Percentiles rank a stretch among this genome's conserved stretches.
phyloP scores from a whole-genome alignment of 2,113 vertebrate species.

The Protobothrops mucrosquamatus region DNA sequence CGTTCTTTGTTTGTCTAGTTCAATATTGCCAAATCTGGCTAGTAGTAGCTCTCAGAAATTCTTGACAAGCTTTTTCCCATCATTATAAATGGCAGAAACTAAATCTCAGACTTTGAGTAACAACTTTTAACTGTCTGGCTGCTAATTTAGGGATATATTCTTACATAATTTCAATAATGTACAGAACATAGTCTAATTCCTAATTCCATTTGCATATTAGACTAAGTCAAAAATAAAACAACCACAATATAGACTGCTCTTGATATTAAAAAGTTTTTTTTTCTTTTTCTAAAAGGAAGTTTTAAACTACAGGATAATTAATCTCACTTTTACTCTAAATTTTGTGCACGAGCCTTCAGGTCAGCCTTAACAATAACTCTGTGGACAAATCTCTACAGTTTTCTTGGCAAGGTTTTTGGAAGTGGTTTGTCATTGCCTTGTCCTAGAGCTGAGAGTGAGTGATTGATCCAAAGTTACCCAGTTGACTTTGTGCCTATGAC shows the following conservation, averaged over 20 bases:
- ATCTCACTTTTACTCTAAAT: not conserved
- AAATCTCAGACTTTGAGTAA: slow-evolving; percentile 1
- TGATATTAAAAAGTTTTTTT: not conserved
- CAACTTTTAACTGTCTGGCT: not conserved
- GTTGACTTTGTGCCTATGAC: not conserved
- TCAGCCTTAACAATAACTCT: not conserved
- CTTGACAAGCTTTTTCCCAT: not conserved
- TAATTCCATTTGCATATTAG: not conserved
- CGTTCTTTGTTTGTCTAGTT: not conserved
- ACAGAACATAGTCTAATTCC: not conserved
- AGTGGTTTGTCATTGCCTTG: not conserved
- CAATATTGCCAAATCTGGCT: not conserved
- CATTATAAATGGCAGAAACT: not conserved
- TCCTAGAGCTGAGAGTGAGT: not conserved
- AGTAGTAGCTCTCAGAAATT: not conserved
- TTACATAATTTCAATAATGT: not conserved
- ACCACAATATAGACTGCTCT: not conserved
- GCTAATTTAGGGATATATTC: not conserved
- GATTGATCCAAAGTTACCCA: not conserved
- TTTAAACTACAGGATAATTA: not conserved
- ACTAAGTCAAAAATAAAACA: not conserved
- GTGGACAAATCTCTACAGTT: not conserved
- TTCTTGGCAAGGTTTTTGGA: not conserved
- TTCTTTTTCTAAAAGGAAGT: not conserved
- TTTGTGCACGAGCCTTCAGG: not conserved